These are phyloP conservation scores for Tinea pellionella DNA, from an alignment of 2,888 invertebrate genomes.

Conservation along the genomic window DNA sequence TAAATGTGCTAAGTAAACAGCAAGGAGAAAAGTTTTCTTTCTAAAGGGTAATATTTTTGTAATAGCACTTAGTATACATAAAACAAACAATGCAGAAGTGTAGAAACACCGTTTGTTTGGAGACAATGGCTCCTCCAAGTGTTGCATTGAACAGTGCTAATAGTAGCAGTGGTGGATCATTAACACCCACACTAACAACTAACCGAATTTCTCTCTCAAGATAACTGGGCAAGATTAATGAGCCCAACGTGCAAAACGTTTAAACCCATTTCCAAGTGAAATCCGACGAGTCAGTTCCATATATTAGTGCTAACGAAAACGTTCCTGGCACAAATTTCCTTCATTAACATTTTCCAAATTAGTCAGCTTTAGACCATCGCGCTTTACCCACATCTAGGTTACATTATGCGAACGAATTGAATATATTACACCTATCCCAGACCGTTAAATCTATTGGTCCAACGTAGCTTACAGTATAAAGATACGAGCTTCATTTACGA, in stretches of 20 bases:
- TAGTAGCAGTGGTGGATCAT: slow-evolving; percentile 4
- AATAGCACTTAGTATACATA: too few relatives aligned
- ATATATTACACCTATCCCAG: slow-evolving; percentile 40
- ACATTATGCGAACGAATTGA: slow-evolving; percentile 43
- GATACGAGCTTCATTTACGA: background rate
- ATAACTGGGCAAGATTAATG: slow-evolving; percentile 67
- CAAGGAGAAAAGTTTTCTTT: too few relatives aligned
- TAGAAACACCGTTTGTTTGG: background rate
- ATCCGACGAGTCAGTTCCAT: slow-evolving; percentile 68
- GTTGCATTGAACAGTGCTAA: background rate
- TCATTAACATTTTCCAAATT: slow-evolving; percentile 67
- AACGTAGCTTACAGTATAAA: background rate
- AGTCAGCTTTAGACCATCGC: slow-evolving; percentile 54
- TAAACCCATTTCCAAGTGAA: slow-evolving; percentile 66
- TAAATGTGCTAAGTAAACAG: too few relatives aligned
- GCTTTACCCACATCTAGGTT: slow-evolving; percentile 33
- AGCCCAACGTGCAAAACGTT: slow-evolving; percentile 67
- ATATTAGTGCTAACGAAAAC: slow-evolving; percentile 60
- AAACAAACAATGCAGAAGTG: too few relatives aligned
- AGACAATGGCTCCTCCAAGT: background rate
- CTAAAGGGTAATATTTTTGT: too few relatives aligned
- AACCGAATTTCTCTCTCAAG: slow-evolving; percentile 42
- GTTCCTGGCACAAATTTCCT: slow-evolving; percentile 63
- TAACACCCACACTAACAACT: slow-evolving; percentile 14
- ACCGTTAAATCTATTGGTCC: slow-evolving; percentile 5